Evolutionary conservation across 2,888 invertebrate genomes (phyloP).

Genomic region (Diaperis boleti): DNA sequence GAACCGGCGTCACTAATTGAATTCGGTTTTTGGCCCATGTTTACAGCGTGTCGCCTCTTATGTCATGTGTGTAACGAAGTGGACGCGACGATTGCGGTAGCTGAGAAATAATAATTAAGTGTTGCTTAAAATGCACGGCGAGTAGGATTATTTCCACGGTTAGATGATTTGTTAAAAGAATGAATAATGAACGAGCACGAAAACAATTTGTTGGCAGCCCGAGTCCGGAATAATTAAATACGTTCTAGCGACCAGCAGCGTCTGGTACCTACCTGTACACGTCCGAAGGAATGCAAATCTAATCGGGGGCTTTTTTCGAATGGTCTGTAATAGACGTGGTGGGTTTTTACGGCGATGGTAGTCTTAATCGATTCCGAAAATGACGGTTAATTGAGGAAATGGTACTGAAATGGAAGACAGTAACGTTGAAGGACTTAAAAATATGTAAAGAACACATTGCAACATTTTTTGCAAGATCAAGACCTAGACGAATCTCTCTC

Average conservation of each 20-base stretch:
- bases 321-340: background rate
- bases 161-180: conserved; percentile 60
- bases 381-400: conserved; percentile 25
- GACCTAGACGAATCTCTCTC: too few relatives aligned
- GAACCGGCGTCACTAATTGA: conserved; percentile 36
- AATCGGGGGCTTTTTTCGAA: conserved; percentile 30
- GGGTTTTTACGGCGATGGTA: conserved; percentile 6
- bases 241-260: conserved; percentile 28
- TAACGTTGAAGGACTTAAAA: too few relatives aligned
- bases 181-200: conserved; percentile 59
- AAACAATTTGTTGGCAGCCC: conserved; percentile 55
- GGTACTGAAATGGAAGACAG: too few relatives aligned
- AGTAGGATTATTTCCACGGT: conserved; percentile 55
- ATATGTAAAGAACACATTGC: too few relatives aligned
- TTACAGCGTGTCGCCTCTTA: conserved; percentile 24
- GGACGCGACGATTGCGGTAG: conserved; percentile 45
- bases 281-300: conserved; percentile 36
- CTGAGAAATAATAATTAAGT: conserved; percentile 49
- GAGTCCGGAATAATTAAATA: conserved; percentile 42
- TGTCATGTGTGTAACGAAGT: conserved; percentile 41
- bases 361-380: conserved; percentile 27
- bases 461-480: too few relatives aligned
- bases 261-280: conserved; percentile 29
- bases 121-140: conserved; percentile 54
- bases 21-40: conserved; percentile 11